phyloP scores from a whole-genome alignment of 53 echinoderm and acorn worm species.

The Arbacia lixula region DNA sequence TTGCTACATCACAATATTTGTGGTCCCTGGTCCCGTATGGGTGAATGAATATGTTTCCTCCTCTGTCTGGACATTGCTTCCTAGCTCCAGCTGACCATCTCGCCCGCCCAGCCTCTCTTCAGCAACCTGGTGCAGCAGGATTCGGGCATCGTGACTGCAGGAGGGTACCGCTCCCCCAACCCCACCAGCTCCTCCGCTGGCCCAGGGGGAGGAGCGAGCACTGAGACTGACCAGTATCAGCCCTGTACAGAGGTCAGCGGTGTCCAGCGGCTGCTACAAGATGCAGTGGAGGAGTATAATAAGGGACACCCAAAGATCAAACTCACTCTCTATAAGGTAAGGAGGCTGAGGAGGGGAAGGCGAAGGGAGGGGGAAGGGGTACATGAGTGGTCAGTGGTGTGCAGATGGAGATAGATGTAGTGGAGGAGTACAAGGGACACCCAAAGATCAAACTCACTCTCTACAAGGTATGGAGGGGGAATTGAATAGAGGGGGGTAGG shows the following conservation, averaged over 20 bases:
- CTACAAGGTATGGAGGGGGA: conserved; percentile 55
- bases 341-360: conserved; percentile 52
- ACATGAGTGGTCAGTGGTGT: conserved; percentile 57
- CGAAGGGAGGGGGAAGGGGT: conserved; percentile 74
- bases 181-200: conserved; percentile 71
- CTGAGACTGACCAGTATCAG: conserved; percentile 91
- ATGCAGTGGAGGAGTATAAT: conserved; percentile 97
- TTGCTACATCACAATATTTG: too few species aligned
- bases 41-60: too few species aligned
- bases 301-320: conserved; percentile 96
- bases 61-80: too few species aligned
- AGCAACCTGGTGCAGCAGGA: conserved; percentile 98
- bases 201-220: too few species aligned
- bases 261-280: conserved; percentile 74
- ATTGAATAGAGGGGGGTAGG: too few species aligned
- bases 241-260: conserved; percentile 70
- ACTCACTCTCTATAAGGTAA: conserved; percentile 83
- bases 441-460: conserved; percentile 87
- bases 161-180: conserved; percentile 76
- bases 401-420: conserved; percentile 72
- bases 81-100: conserved; percentile 88
- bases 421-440: conserved; percentile 92
- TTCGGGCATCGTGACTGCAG: conserved; percentile 94
- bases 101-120: conserved; percentile 90
- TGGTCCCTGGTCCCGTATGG: too few species aligned